Evolutionary conservation across 2,797 vertebrate species (phyloP).

Genomic region (Spea hammondii): DNA sequence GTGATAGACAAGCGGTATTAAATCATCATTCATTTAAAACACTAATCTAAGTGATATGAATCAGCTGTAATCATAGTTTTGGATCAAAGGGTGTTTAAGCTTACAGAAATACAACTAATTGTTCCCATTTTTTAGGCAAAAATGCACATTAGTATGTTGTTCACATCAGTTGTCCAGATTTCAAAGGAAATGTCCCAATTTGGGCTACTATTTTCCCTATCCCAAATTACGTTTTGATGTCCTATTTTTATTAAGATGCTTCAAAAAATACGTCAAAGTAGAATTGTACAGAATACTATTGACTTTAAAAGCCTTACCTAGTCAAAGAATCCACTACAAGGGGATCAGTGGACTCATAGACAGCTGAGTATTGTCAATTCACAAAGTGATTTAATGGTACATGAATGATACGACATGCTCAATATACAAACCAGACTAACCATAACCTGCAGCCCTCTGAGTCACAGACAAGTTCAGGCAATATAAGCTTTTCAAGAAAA

Average conservation of each 20-base stretch:
- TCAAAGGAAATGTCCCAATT: no score
- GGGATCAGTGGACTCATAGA: neutral
- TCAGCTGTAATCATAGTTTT: neutral
- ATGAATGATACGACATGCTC: slow-evolving; percentile 33
- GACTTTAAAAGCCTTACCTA: no score
- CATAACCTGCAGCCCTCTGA: neutral
- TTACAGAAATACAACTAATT: neutral
- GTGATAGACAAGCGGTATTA: neutral
- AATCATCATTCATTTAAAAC: neutral
- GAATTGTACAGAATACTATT: no score
- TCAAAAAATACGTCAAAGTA: no score
- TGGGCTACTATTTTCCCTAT: no score
- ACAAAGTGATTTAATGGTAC: slow-evolving; percentile 38
- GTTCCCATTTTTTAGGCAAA: no score
- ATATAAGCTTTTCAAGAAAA: neutral
- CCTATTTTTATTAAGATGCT: no score
- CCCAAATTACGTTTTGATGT: no score
- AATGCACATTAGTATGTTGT: no score
- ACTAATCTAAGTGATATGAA: slow-evolving; percentile 2
- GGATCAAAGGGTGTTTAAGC: slow-evolving; percentile 7
- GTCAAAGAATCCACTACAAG: no score
- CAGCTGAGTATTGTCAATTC: slow-evolving; percentile 36
- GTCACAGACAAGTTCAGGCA: slow-evolving; percentile 7
- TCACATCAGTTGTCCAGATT: no score
- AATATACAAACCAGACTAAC: slow-evolving; percentile 18